Evolutionary conservation across 2,888 invertebrate species (phyloP), one percentile per base, ranked within the genome.

Genomic region (Andrena trimmerana): DNA sequence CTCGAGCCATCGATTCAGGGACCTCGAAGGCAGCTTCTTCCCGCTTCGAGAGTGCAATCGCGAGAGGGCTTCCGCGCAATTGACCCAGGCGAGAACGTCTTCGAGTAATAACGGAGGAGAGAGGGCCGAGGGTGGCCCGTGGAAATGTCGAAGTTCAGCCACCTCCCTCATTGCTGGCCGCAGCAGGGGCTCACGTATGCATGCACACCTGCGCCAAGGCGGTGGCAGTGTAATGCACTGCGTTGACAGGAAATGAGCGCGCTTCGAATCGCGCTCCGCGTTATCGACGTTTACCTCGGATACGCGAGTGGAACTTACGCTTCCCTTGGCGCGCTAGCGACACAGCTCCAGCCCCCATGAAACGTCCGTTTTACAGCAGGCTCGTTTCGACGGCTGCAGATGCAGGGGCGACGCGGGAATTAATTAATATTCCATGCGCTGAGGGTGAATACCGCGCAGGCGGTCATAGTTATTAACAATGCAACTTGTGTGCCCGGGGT

Each of bases 61-160:
- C 77, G 73, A 78, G 42, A 27, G 57, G 57, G 24, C 57, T 78
- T 78, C 48, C 50, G 60, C 36, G 52, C 84, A 78, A 68, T 76
- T 52, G 74, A 75, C 57, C 75, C 62, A 16, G 81, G 77, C 83
- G 48, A 71, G 48, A 71, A 75, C 72, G 59, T 67, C 57, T 65
- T 24, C 10, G 27, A 24, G 68, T 72, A 79, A 86, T 60, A 66
- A 66, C 57, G 48, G 36, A 31, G 71, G 48, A 52, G 33, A 68
- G 52, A 29, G 29, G 1, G 66, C 27, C n/a, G 36, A 54, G 24
- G 65, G 42, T 78, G 59, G 65, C n/a, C 68, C 67, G 57, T 31
- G 67, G 68, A 86, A 86, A 86, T 74, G 81, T 84, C 84, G 42
- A 68, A 84, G 86, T 86, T 86, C 83, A 71, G 71, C 66, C 57